Percentiles rank a stretch among this genome's conserved stretches.
These are phyloP conservation scores for Opisthocomus hoazin DNA, from an alignment of 2,113 vertebrate genomes.

Conservation along the genomic window DNA sequence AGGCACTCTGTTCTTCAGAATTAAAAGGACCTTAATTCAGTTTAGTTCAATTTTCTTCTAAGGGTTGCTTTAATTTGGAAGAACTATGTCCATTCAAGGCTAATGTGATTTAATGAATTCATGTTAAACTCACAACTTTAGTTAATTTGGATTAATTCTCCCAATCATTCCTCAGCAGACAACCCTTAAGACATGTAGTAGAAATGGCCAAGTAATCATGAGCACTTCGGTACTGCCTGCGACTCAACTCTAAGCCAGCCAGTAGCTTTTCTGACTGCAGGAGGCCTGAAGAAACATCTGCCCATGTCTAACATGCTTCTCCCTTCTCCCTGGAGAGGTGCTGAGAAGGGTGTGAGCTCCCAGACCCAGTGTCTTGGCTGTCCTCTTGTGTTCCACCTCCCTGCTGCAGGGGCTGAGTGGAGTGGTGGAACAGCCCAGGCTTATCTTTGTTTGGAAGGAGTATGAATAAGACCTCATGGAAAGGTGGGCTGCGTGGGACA, in stretches of 20 bases:
- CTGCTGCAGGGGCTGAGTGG: rapidly evolving
- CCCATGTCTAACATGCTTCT: background rate
- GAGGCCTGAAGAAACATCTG: background rate
- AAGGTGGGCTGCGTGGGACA: background rate
- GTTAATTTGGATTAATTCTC: slow-evolving; percentile 60
- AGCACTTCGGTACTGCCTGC: background rate
- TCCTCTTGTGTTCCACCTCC: background rate
- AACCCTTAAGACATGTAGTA: background rate
- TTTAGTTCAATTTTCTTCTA: slow-evolving; percentile 52
- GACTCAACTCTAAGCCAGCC: background rate
- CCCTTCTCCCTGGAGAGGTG: background rate
- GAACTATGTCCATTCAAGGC: slow-evolving; percentile 51
- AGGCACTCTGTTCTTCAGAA: slow-evolving; percentile 28
- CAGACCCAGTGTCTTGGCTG: rapidly evolving
- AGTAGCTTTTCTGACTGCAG: background rate
- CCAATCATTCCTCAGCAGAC: background rate
- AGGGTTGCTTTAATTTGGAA: slow-evolving; percentile 47
- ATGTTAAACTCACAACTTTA: slow-evolving; percentile 51
- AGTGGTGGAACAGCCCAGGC: background rate
- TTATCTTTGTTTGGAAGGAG: background rate
- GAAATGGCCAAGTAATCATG: background rate
- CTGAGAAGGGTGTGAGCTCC: background rate
- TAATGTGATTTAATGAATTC: slow-evolving; percentile 61
- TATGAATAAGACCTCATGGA: background rate
- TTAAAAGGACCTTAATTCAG: slow-evolving; percentile 51